A percentile compares a stretch with the other conserved stretches of the same genome.
These are phyloP conservation scores for Struthidea cinerea DNA, from an alignment of 2,113 vertebrate genomes.

Conservation along the genomic window DNA sequence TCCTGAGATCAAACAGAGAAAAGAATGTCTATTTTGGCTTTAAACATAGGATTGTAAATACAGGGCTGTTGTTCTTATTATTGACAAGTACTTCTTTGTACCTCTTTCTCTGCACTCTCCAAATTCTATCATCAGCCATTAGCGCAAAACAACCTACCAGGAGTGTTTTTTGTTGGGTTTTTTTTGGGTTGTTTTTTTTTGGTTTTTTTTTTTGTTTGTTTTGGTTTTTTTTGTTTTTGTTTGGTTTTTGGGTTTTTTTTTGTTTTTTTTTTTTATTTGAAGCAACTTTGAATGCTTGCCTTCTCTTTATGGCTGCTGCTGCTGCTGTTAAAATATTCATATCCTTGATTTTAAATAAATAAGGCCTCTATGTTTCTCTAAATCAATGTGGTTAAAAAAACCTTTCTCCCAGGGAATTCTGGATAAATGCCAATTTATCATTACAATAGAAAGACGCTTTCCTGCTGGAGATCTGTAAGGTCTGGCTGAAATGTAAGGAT, in stretches of 20 bases:
- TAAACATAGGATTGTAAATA: constrained; percentile 24
- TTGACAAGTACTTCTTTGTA: constrained; percentile 4
- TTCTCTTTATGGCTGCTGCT: not conserved
- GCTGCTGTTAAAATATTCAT: constrained; percentile 27
- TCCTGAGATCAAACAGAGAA: constrained; percentile 34
- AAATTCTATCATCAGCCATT: constrained; percentile 6
- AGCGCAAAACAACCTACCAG: not conserved
- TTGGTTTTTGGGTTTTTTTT: not conserved
- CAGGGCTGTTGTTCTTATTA: not conserved
- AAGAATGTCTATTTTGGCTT: constrained; percentile 34
- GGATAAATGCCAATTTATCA: constrained; percentile 20
- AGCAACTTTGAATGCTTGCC: not conserved
- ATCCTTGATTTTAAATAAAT: constrained; percentile 29
- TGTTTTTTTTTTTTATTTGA: not conserved
- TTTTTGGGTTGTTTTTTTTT: too few species aligned
- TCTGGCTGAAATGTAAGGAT: constrained; percentile 58
- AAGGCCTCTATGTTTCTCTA: constrained; percentile 1
- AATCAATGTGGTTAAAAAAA: not conserved
- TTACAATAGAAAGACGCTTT: constrained; percentile 44
- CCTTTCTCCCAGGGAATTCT: not conserved
- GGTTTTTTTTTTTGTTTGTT: not conserved
- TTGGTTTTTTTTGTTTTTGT: too few species aligned
- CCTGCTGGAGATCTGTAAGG: constrained; percentile 28
- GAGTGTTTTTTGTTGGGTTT: not conserved
- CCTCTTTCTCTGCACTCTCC: not conserved